Conservation (phyloP, 1,140 invertebrate species). For the Ceratosolen solmsi region DNA sequence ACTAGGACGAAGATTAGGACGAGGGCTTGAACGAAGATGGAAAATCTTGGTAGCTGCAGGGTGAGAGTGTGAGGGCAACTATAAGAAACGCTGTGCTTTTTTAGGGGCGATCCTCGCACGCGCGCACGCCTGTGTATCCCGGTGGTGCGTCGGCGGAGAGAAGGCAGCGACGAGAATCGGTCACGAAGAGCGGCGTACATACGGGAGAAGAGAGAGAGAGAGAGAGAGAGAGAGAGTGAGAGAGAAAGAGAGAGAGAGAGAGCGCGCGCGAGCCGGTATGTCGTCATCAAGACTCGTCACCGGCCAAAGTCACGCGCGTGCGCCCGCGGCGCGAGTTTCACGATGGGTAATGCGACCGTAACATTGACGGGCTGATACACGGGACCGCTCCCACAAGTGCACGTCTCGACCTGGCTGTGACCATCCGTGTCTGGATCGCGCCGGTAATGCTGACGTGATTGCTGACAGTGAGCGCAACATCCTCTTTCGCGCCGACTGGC, state of each 20-base stretch:
- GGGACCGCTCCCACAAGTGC: background rate
- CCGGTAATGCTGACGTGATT: background rate
- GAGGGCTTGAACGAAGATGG: background rate
- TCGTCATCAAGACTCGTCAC: background rate
- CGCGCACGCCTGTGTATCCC: background rate
- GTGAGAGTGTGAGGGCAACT: too few relatives aligned
- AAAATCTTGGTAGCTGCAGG: too few relatives aligned
- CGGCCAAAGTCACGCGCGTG: background rate
- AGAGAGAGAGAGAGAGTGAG: background rate
- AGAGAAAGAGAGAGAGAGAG: background rate
- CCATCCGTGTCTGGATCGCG: background rate
- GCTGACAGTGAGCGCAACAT: background rate
- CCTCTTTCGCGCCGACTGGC: slow-evolving; percentile 24
- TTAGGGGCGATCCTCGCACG: background rate
- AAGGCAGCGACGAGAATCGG: slow-evolving; percentile 5
- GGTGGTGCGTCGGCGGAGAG: slow-evolving; percentile 21
- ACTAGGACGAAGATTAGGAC: background rate
- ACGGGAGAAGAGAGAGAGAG: slow-evolving; percentile 1
- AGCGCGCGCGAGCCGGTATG: slow-evolving; percentile 11
- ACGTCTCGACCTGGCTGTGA: background rate
- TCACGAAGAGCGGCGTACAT: slow-evolving; percentile 10
- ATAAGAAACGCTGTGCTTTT: too few relatives aligned
- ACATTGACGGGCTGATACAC: background rate
- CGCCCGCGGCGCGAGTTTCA: background rate
- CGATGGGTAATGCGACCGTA: background rate